Base-by-base conservation (phyloP, 2,113 vertebrate species). In the Uropsilus gracilis region DNA sequence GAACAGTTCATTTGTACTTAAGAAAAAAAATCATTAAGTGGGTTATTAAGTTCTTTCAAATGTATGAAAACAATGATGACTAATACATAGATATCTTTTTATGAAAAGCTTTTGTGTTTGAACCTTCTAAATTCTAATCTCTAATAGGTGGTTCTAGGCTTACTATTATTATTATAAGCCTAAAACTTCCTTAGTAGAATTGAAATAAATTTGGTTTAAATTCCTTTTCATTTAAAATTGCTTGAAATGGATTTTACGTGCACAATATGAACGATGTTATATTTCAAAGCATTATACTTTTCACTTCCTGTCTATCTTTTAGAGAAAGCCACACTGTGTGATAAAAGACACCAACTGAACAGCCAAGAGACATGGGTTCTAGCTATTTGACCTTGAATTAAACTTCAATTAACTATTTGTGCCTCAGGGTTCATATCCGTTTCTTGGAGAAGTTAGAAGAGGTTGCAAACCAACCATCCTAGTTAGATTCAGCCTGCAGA, bases 51-150 rank as follows among this genome's bases (percentile, higher is more conserved):
- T 96, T 98, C 96, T 98, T 98, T 97, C 97, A 97, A 95, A 94
- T 95, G 93, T 96, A 97, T 97, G 97, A 98, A 98, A 97, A 98
- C 97, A 98, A 97, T 96, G 81, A 77, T 95, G 95, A 78, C 94
- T 97, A 98, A 98, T 87, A 90, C 92, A 69, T 42, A 95, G 93
- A 71, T 96, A 96, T 91, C 96, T 97, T 97, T 95, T 95, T 82
- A 95, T 96, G 55, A 94, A 97, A 97, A 66, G 76, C 95, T 93
- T 98, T 91, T 86, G 57, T 97, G 75, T 97, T 97, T 96, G 96
- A 92, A 97, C 84, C 42, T 71, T 39, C 97, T 96, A 69, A 94
- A 95, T 97, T 96, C 68, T 94, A 89, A 97, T 96, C 95, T 96
- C 72, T 97, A 96, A 96, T 97, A 94, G 94, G 90, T 96, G 92